Evolutionary conservation across 2,888 invertebrate species (phyloP).

Genomic region (Sericinus montela): DNA sequence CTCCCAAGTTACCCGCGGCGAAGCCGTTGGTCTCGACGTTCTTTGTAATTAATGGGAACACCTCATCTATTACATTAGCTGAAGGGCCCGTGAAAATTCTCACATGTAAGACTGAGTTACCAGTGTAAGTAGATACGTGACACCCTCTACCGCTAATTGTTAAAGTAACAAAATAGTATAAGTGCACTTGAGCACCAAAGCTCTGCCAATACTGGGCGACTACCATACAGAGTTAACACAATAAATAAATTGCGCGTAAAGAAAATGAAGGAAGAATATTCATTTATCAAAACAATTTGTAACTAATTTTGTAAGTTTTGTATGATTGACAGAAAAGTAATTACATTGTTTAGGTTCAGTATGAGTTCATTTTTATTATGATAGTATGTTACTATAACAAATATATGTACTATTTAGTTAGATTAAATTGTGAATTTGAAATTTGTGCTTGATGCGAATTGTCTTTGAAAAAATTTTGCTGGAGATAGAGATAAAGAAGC

Average conservation of each 20-base stretch:
- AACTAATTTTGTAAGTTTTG: constrained; percentile 38
- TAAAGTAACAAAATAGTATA: constrained; percentile 13
- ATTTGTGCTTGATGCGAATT: too few species aligned
- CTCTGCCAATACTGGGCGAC: constrained; percentile 38
- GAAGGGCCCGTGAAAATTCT: constrained; percentile 60
- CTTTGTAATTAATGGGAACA: constrained; percentile 78
- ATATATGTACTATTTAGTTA: too few species aligned
- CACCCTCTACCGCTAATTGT: constrained; percentile 19
- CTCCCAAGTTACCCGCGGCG: constrained; percentile 60
- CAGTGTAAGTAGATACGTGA: constrained; percentile 43
- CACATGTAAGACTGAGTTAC: constrained; percentile 54
- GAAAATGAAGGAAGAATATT: constrained; percentile 70
- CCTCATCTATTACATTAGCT: constrained; percentile 78
- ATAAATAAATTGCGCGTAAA: constrained; percentile 73
- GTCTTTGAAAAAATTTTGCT: too few species aligned
- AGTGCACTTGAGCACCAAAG: constrained; percentile 25
- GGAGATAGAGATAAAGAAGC: too few species aligned
- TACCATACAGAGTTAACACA: constrained; percentile 58
- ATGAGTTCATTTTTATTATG: constrained; percentile 4
- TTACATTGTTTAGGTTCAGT: constrained; percentile 25
- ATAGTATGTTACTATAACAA: background rate
- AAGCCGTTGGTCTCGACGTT: constrained; percentile 67
- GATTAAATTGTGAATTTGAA: too few species aligned
- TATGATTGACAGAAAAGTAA: constrained; percentile 42
- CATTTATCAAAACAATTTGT: constrained; percentile 64